phyloP scores from a whole-genome alignment of 2,113 vertebrate genomes.

The Campylomormyrus numenius region DNA sequence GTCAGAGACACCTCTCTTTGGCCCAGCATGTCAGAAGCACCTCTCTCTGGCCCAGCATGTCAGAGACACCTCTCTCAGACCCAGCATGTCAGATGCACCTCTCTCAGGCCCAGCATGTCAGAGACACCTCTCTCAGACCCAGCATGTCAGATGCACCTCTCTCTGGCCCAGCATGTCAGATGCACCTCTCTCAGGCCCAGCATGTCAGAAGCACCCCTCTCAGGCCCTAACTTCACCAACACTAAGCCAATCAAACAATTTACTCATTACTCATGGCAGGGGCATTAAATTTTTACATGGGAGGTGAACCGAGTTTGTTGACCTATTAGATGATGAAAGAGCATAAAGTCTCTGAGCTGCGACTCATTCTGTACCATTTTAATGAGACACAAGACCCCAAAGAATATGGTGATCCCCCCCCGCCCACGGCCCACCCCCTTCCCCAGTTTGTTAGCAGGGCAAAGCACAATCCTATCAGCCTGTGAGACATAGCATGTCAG shows the following conservation, averaged over 20 bases:
- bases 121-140: background rate
- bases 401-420: background rate
- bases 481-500: background rate
- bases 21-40: background rate
- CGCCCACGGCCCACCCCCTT: background rate
- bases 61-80: no score
- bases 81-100: no score
- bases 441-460: background rate
- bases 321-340: constrained; percentile 5
- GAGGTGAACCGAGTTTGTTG: background rate
- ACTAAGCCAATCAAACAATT: constrained; percentile 4
- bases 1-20: background rate
- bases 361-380: background rate
- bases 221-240: background rate
- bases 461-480: background rate
- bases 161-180: no score
- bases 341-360: constrained; percentile 4
- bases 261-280: background rate
- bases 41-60: background rate
- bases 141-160: background rate
- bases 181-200: background rate
- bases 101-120: no score
- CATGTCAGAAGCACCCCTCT: no score
- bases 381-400: constrained; percentile 17
- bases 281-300: background rate